Percentiles rank a stretch among this genome's conserved stretches.
phyloP scores from a whole-genome alignment of 2,797 vertebrate genomes.

The Zonotrichia albicollis region DNA sequence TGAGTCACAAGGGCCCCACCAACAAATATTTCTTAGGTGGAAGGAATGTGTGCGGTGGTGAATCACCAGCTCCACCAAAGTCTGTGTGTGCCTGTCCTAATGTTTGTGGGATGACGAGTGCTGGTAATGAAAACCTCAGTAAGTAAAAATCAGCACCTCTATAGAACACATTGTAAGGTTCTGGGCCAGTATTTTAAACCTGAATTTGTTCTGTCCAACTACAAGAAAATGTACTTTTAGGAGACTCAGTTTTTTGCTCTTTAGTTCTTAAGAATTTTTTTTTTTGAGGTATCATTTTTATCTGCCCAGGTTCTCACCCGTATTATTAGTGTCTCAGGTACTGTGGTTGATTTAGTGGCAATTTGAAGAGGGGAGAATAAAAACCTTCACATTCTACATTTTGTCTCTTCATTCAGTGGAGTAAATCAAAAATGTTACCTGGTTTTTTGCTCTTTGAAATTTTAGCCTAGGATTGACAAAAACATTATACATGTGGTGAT shows the following conservation, averaged over 20 bases:
- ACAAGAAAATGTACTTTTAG: neutral
- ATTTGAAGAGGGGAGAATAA: neutral
- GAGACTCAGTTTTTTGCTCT: neutral
- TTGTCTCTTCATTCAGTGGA: neutral
- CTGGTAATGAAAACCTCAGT: neutral
- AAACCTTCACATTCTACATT: neutral
- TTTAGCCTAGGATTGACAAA: neutral
- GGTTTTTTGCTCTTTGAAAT: neutral
- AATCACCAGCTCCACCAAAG: constrained; percentile 55
- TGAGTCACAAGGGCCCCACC: constrained; percentile 56
- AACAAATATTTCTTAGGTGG: constrained; percentile 31
- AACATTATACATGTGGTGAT: neutral
- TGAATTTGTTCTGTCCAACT: neutral
- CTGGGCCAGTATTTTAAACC: neutral
- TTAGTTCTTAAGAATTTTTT: neutral
- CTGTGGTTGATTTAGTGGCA: neutral
- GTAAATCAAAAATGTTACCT: neutral
- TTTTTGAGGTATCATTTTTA: neutral
- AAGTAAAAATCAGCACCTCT: neutral
- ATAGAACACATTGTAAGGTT: neutral
- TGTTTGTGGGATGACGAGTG: neutral
- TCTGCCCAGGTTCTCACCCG: neutral
- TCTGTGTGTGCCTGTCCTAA: neutral
- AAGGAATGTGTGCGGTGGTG: constrained; percentile 43
- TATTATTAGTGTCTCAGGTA: neutral